Evolutionary conservation across 2,113 vertebrate species (phyloP).

Genomic region (Gracilinanus agilis): DNA sequence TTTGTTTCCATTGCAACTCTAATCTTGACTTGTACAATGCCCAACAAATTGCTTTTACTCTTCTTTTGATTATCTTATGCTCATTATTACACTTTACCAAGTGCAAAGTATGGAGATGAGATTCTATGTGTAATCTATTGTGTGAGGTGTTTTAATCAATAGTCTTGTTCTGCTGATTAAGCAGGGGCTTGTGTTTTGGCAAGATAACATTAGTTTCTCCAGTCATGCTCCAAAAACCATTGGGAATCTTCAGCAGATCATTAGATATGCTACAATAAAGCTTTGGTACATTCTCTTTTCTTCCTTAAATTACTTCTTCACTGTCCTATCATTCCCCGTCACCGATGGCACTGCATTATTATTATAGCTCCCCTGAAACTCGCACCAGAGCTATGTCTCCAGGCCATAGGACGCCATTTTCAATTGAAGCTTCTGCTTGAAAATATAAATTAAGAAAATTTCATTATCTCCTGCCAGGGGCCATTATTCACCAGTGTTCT

Average conservation of each 20-base stretch:
- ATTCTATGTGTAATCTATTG: conserved; percentile 87
- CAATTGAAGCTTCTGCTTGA: conserved; percentile 86
- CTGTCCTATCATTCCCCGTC: conserved; percentile 86
- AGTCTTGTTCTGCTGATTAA: conserved; percentile 94
- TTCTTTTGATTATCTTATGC: conserved; percentile 82
- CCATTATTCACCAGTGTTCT: conserved; percentile 88
- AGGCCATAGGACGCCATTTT: conserved; percentile 87
- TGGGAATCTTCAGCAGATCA: conserved; percentile 91
- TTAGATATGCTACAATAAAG: conserved; percentile 93
- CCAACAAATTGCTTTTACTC: conserved; percentile 82
- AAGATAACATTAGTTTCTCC: conserved; percentile 94
- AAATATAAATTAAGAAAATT: conserved; percentile 93
- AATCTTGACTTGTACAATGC: conserved; percentile 81
- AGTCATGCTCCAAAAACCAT: conserved; percentile 90
- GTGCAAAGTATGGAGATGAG: conserved; percentile 85
- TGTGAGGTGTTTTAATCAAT: conserved; percentile 92
- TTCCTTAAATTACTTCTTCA: conserved; percentile 91
- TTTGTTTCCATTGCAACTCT: conserved; percentile 80
- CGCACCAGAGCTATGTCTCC: conserved; percentile 84
- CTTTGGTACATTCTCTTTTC: conserved; percentile 86
- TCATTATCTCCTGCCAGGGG: conserved; percentile 90
- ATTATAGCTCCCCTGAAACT: conserved; percentile 87
- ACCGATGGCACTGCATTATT: conserved; percentile 83
- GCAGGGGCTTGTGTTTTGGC: conserved; percentile 89
- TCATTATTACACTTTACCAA: conserved; percentile 85